A percentile compares a stretch with the other conserved stretches of the same genome.
Evolutionary conservation across 2,888 invertebrate species (phyloP).

Genomic region (Orchestes rusci): DNA sequence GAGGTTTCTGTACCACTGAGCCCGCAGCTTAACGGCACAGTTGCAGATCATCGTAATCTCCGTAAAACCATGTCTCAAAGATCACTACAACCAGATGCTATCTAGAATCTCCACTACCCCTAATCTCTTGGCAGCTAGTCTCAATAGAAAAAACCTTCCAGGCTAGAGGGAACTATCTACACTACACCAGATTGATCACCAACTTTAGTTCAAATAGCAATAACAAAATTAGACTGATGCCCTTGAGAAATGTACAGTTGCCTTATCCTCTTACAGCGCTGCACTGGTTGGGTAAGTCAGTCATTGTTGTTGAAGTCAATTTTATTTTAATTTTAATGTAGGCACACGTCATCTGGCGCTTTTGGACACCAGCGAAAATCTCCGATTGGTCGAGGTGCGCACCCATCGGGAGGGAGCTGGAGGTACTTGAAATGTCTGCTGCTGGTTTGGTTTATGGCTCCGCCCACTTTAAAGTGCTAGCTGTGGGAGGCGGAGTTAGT

Average conservation of each 20-base stretch:
- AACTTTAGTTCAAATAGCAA: slow-evolving; percentile 38
- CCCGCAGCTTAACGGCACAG: neutral
- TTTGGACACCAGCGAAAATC: slow-evolving; percentile 76
- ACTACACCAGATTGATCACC: slow-evolving; percentile 59
- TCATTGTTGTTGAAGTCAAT: neutral
- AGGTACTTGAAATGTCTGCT: slow-evolving; percentile 71
- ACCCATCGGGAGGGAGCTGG: slow-evolving; percentile 80
- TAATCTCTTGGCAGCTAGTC: slow-evolving; percentile 89
- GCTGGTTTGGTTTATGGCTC: slow-evolving; percentile 81
- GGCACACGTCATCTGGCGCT: slow-evolving; percentile 77
- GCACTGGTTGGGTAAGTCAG: slow-evolving; percentile 56
- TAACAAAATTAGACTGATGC: slow-evolving; percentile 49
- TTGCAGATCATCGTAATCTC: slow-evolving; percentile 68
- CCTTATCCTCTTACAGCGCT: slow-evolving; percentile 67
- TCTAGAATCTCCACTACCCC: slow-evolving; percentile 65
- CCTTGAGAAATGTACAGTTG: slow-evolving; percentile 63
- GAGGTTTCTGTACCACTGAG: slow-evolving; percentile 13
- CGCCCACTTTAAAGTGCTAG: slow-evolving; percentile 82
- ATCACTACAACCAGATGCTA: slow-evolving; percentile 70
- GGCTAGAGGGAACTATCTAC: slow-evolving; percentile 74
- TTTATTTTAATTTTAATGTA: no score
- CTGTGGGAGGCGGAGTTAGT: slow-evolving; percentile 91
- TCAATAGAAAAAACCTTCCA: slow-evolving; percentile 67
- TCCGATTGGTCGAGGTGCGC: slow-evolving; percentile 84
- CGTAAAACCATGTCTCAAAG: slow-evolving; percentile 67